Base-by-base conservation (phyloP, 2,113 vertebrate genomes). In the Rhinolophus sinicus region DNA sequence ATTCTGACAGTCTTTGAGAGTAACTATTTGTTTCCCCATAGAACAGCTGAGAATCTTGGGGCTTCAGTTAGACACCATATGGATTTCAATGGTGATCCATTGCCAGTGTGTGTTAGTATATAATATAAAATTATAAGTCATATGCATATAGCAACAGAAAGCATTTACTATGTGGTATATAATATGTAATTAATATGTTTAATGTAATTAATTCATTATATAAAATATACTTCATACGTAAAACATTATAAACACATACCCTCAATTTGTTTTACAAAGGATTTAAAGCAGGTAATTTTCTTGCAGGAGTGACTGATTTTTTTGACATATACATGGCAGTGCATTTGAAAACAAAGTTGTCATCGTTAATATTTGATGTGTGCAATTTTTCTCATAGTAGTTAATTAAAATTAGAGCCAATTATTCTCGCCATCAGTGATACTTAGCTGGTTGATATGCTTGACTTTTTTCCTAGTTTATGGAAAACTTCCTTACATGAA, bases 201-300 rank as follows among this genome's bases (percentile, higher is more conserved):
- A 7, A 52, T 67, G 12, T 77, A 86, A 65, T 93, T 82, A 80
- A 75, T 76, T 78, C 44, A 1, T 69, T 4, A 75, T 54, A 40
- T 96, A 40, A 85, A 91, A 58, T 70, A 72, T 69, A 76, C 40
- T 44, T 2, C 38, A 64, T 7, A 30, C n/a, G 65, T 54, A 83
- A 67, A 0, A 38, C 58, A 62, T 22, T 73, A 73, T 62, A 82
- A 64, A 73, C 16, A 81, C 11, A 92, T 54, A 47, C 4, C 10
- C 8, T 78, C 8, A 52, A 33, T 28, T 88, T 94, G 38, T 73
- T 90, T 78, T 84, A 64, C 5, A 90, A 73, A 87, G 14, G 19
- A 86, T 73, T 83, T 78, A 87, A 93, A 90, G 1, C 13, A 67
- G 28, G 56, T 86, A 92, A 86, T 89, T 95, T 86, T 95, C 7